A percentile compares a stretch with the other conserved stretches of the same genome.
phyloP scores from a whole-genome alignment of 2,797 vertebrate species.

The Myotis vivesi region DNA sequence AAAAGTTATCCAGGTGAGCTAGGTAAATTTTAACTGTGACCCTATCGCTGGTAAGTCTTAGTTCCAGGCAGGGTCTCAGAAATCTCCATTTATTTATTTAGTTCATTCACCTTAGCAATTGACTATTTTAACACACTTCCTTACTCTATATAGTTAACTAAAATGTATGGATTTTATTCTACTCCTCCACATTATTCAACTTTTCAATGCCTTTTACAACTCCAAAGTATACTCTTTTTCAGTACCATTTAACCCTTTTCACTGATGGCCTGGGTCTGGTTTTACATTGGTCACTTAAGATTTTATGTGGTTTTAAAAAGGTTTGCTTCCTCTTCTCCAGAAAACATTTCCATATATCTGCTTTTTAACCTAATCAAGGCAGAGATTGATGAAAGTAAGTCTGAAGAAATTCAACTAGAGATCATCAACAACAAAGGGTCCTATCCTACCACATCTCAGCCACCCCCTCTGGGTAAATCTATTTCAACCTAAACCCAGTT shows the following conservation, averaged over 20 bases:
- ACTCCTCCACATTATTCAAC: not conserved
- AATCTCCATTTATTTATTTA: not conserved
- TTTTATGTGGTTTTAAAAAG: not conserved
- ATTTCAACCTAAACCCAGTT: slow-evolving; percentile 11
- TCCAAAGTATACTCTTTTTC: not conserved
- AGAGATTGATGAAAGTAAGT: not conserved
- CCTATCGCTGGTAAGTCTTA: not conserved
- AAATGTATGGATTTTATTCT: not conserved
- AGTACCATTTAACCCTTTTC: not conserved
- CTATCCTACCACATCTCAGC: not conserved
- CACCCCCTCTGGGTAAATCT: not conserved
- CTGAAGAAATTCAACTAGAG: not conserved
- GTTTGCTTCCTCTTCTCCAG: not conserved
- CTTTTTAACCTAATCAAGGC: slow-evolving; percentile 9
- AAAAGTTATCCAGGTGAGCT: slow-evolving; percentile 2
- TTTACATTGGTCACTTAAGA: not conserved
- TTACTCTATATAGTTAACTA: not conserved
- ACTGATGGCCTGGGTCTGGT: not conserved
- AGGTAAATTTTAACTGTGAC: slow-evolving; percentile 21
- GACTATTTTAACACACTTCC: not conserved
- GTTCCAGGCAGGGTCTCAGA: not conserved
- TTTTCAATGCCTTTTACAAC: not conserved
- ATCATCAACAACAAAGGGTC: not conserved
- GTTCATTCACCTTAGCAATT: not conserved
- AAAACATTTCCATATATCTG: not conserved